Evolutionary conservation across 2,888 invertebrate species (phyloP).

Genomic region (Cerastoderma edule): DNA sequence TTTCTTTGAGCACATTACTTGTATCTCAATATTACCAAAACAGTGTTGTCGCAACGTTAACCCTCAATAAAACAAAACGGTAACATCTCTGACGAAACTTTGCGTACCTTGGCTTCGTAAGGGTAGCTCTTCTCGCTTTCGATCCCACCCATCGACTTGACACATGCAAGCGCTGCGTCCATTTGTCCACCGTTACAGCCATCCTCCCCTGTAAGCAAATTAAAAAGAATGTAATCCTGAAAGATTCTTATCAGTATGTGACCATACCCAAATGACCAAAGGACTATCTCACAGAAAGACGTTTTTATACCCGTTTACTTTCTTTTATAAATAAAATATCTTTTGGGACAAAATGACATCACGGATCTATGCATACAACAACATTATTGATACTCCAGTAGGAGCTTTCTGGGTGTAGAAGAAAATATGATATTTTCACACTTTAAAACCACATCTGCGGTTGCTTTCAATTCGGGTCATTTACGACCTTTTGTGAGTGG

Average conservation of each 20-base stretch:
- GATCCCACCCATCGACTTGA: constrained; percentile 13
- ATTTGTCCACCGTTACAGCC: constrained; percentile 32
- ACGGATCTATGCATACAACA: not conserved
- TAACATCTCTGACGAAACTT: not conserved
- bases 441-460: too few species aligned
- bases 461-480: too few species aligned
- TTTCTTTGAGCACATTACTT: not conserved
- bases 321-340: not conserved
- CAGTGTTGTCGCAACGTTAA: too few species aligned
- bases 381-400: too few species aligned
- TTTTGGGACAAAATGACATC: not conserved
- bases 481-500: too few species aligned
- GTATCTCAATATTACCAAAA: too few species aligned
- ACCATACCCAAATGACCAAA: not conserved
- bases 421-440: too few species aligned
- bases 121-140: constrained; percentile 34
- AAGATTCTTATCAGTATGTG: not conserved
- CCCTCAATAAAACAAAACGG: too few species aligned
- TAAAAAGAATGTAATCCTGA: not conserved
- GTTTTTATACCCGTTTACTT: not conserved
- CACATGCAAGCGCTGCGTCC: constrained; percentile 18
- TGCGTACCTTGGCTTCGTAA: constrained; percentile 21
- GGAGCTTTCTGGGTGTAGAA: too few species aligned
- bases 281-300: not conserved
- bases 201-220: constrained; percentile 28